Evolutionary conservation across 2,113 vertebrate genomes (phyloP), one percentile per base, ranked within the genome.

Genomic region (Oriolus oriolus): DNA sequence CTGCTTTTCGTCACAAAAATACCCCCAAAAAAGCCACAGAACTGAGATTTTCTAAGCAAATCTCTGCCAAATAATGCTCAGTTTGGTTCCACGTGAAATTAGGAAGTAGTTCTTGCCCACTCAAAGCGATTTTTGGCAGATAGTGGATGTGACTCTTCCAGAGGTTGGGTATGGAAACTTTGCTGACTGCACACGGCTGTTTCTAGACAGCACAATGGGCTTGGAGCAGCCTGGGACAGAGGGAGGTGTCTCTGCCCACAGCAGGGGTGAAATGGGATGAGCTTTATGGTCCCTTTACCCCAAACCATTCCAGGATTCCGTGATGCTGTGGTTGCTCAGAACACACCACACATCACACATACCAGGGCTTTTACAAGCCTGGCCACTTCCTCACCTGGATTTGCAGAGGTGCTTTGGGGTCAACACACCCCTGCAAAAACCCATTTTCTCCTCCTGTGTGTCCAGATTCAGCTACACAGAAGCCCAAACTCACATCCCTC

Each of bases 161-260:
- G 35, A 23, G 22, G 9, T 1, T 54, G 60, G 1, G 1, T 2
- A 3, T 1, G 49, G 65, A 21, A 16, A 15, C 5, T 45, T 2
- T 82, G 42, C 83, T 69, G 79, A 26, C 2, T 35, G 33, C 17
- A 3, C 1, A 0, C 4, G 16, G 80, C 5, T 2, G 2, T 30
- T 84, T 50, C 17, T 3, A 5, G 52, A 13, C 1, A 42, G 37
- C 31, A 8, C 3, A 24, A n/a, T 5, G 68, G 69, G 37, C 22
- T 18, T 3, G 68, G 39, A 39, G 60, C 45, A 60, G 14, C 45
- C 45, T 22, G 53, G 63, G 53, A 0, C 33, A 33, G 84, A 3
- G 7, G 28, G n/a, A 60, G 39, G 11, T 7, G 53, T 14, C 52
- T 50, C 27, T 64, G 66, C 6, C 6, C 35, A 3, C 1, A 31